Conservation (phyloP, 1,140 invertebrate genomes). For the Ips nitidus region DNA sequence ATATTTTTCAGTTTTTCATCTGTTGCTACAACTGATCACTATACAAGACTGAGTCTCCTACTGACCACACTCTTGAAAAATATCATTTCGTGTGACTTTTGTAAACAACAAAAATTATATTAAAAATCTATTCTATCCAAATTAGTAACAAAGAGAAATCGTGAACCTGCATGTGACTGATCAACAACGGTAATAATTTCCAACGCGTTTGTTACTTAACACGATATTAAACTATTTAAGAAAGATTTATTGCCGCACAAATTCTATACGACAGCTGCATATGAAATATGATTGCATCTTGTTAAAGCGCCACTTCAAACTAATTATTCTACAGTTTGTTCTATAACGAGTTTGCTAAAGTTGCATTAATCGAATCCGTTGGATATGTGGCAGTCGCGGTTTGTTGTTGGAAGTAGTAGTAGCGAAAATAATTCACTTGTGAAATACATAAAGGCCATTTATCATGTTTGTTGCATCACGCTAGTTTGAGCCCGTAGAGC, state of each 20-base stretch:
- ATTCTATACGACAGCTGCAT: constrained; percentile 7
- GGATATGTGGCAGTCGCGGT: constrained; percentile 6
- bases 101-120: neutral
- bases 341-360: constrained; percentile 8
- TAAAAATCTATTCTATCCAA: neutral
- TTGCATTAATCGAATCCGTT: constrained; percentile 13
- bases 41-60: too few relatives aligned
- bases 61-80: too few relatives aligned
- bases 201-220: constrained; percentile 5
- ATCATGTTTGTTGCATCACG: neutral
- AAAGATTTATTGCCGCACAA: constrained; percentile 13
- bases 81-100: neutral
- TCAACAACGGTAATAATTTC: constrained; percentile 13
- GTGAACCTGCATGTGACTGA: constrained; percentile 5
- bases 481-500: too few relatives aligned
- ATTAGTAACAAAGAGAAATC: neutral
- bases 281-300: constrained; percentile 13
- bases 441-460: constrained; percentile 6
- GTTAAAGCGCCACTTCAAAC: constrained; percentile 8
- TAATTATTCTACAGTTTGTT: constrained; percentile 18
- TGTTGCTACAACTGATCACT: too few relatives aligned
- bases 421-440: constrained; percentile 12
- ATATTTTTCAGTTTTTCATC: too few relatives aligned
- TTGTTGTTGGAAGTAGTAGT: constrained; percentile 12
- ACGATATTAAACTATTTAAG: constrained; percentile 16